Base-by-base conservation (phyloP, 2,113 vertebrate genomes). In the Sylvilagus bachmani region DNA sequence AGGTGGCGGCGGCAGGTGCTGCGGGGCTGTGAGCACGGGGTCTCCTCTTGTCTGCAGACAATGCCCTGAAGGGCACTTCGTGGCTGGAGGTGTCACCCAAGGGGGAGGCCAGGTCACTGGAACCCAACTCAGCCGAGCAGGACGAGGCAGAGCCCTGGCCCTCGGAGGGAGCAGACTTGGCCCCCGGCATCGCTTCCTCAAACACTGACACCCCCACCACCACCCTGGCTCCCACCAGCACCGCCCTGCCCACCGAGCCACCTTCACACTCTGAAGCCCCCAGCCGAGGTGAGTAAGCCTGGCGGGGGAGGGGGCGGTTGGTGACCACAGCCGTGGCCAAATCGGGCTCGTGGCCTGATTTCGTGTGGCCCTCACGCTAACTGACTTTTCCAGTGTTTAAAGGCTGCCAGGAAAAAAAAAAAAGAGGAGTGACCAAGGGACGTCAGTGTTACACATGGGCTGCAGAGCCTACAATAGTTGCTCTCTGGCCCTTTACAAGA, bases 31-130 rank as follows among this genome's bases (percentile, higher is more conserved):
- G 62, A 91, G 27, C 36, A 5, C 38, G 1, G 25, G 6, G 62
- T 38, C 3, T 93, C 29, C 44, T 94, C 71, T 17, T 58, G 17
- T 96, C n/a, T 25, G 0, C 97, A 99, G 99, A 99, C 69, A 98
- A 97, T 27, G 21, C 98, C 1, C 97, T 75, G 24, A 99, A 98
- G 96, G 96, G 97, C 0, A 97, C 90, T 3, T 93, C 97, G 2
- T 96, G 74, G 51, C 96, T 95, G 13, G 99, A 99, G 92, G 97
- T 97, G 69, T 98, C 98, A 5, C 97, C 96, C 67, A 98, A 97
- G 95, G 95, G 92, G 5, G 98, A 98, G 78, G 98, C 98, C 27
- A 98, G 90, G 80, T 51, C 44, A 0, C 84, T 77, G 0, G 49
- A 38, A 0, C n/a, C n/a, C 6, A 74, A 90, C 75, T 96, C 97